These are phyloP conservation scores for Neomorphus geoffroyi DNA, from an alignment of 2,797 vertebrate species.

Conservation along the genomic window DNA sequence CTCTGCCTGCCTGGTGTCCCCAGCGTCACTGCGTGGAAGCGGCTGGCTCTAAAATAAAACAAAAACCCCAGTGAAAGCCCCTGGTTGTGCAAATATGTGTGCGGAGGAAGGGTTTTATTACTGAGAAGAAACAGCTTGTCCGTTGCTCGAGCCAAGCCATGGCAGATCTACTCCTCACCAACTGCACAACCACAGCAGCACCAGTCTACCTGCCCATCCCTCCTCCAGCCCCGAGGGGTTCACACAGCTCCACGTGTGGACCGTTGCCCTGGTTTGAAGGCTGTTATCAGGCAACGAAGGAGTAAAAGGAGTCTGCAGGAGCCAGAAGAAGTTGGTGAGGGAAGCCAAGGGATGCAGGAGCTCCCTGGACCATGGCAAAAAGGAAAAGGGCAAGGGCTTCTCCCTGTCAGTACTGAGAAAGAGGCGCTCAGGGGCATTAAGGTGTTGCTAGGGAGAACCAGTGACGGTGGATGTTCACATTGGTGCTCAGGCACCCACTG, in stretches of 20 bases:
- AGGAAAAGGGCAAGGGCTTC: background rate
- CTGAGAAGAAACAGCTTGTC: accelerated
- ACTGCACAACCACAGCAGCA: background rate
- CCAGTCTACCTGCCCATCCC: background rate
- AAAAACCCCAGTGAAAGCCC: background rate
- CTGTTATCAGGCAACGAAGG: accelerated
- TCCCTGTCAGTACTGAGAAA: background rate
- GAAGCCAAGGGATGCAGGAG: background rate
- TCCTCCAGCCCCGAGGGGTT: accelerated
- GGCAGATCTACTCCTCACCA: background rate
- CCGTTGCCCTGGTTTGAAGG: background rate
- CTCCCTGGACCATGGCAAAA: background rate
- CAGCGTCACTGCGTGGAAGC: accelerated
- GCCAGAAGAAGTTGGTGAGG: background rate
- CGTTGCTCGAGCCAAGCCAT: accelerated
- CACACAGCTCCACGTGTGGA: accelerated
- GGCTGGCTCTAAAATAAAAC: background rate
- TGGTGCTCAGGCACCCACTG: background rate
- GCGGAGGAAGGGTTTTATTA: background rate
- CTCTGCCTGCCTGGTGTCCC: background rate
- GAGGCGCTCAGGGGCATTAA: accelerated
- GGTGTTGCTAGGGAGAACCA: background rate
- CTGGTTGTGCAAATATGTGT: background rate
- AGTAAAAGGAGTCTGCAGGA: background rate
- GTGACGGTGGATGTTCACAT: background rate